Evolutionary conservation across 2,113 vertebrate species (phyloP), one percentile per base, ranked within the genome.

Genomic region (Ictalurus punctatus): DNA sequence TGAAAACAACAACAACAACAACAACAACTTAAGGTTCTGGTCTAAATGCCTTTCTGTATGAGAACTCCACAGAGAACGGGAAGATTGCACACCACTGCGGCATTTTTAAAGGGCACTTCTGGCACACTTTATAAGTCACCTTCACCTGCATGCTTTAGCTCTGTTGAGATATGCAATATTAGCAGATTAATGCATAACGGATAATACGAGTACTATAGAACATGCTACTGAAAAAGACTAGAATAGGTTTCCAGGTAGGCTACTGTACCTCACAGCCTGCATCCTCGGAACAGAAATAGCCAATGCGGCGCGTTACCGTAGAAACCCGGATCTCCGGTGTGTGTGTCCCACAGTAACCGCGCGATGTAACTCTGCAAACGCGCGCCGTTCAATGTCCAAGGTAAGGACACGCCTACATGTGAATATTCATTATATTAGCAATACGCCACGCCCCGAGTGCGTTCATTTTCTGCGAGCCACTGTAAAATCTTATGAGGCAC

Each of bases 61-160:
- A 82, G 85, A 83, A 25, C 9, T 82, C 44, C 59, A 67, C 67
- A 65, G 63, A 67, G 65, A 79, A 82, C 14, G 48, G 67, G 37
- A 56, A 78, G 81, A 89, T 30, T 76, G 65, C 78, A 88, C 89
- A 89, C 78, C 91, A 92, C 94, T 94, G 94, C 94, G 92, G 92
- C 94, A 93, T 82, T 21, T 86, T 87, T 80, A 88, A 87, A 34
- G 65, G 65, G 63, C 85, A 88, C 88, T 89, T 92, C 69, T 87
- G 78, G 37, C 87, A 88, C 86, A 56, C 87, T 87, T 84, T 89
- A 84, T 14, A 56, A 65, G 44, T 90, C 93, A 93, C 92, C 92
- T 93, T 93, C 93, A 93, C 90, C 91, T 92, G 90, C 84, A n/a
- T 81, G 83, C 27, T 87, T 85, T 17, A 82, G 44, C 83, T 54